Evolutionary conservation across 2,113 vertebrate species (phyloP), one percentile per base, ranked within the genome.

Genomic region (Megaleporinus macrocephalus): DNA sequence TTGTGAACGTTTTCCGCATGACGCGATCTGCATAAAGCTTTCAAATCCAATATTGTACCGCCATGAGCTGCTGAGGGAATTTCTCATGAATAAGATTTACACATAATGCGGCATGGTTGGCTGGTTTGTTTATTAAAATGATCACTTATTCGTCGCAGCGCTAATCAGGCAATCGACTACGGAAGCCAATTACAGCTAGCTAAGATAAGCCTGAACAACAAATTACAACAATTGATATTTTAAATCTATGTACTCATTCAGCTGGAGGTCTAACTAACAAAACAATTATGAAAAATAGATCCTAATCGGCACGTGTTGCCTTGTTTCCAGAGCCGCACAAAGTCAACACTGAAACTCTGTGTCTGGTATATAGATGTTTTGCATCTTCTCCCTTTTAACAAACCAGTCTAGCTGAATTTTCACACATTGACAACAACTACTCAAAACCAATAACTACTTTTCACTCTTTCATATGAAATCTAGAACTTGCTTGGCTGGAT

Each of bases 131-230:
- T 61, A 61, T 61, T 61, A 61, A 61, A 61, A 24, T 61, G 9
- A 61, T 61, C 24, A 26, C 55, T 59, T 59, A n/a, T n/a, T n/a
- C 36, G n/a, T 61, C 24, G 11, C 57, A 12, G 24, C 4, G 57
- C 22, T 61, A 61, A 61, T 26, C 57, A 61, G 57, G 57, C 57
- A 61, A 24, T 61, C 22, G n/a, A 61, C 22, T 61, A 26, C 22
- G 11, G 26, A 61, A 61, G 22, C 57, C 55, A 61, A 61, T 61
- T 61, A 61, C n/a, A 26, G n/a, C 57, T 13, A 61, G 57, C 57
- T 26, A 61, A 61, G 24, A 26, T 61, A 61, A 26, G 57, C 57
- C n/a, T 61, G n/a, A 61, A 61, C 57, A 61, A 61, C 57, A 61
- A 61, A 61, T 61, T 61, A 61, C 57, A 26, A 24, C 57, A 61